These are phyloP conservation scores for Microvelia longipes DNA, from an alignment of 1,140 invertebrate genomes.

Conservation along the genomic window DNA sequence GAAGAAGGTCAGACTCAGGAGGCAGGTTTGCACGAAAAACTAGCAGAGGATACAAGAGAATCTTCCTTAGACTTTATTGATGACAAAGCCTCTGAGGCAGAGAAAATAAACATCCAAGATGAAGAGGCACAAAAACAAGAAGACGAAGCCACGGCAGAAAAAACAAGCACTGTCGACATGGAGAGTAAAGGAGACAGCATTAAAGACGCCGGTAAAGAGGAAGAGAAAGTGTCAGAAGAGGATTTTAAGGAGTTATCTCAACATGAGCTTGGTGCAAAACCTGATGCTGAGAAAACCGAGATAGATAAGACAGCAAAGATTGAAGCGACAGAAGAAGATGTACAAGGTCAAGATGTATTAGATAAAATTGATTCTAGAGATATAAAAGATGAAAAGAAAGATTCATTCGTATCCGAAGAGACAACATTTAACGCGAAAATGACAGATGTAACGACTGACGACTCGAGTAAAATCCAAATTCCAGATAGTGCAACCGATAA, in stretches of 20 bases:
- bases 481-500: neutral
- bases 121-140: neutral
- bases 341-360: neutral
- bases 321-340: neutral
- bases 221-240: neutral
- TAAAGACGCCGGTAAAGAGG: neutral
- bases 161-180: neutral
- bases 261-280: neutral
- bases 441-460: neutral
- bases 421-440: neutral
- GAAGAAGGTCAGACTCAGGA: neutral
- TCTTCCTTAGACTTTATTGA: neutral
- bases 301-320: neutral
- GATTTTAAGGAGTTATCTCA: neutral
- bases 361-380: neutral
- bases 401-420: neutral
- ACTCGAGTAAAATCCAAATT: neutral
- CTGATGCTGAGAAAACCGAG: neutral
- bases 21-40: neutral
- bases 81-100: neutral
- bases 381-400: neutral
- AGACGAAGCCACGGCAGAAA: neutral
- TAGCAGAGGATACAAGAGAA: neutral
- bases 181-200: neutral
- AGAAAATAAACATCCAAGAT: neutral